Evolutionary conservation across 1,140 invertebrate species (phyloP).

Genomic region (Caenorhabditis remanei): DNA sequence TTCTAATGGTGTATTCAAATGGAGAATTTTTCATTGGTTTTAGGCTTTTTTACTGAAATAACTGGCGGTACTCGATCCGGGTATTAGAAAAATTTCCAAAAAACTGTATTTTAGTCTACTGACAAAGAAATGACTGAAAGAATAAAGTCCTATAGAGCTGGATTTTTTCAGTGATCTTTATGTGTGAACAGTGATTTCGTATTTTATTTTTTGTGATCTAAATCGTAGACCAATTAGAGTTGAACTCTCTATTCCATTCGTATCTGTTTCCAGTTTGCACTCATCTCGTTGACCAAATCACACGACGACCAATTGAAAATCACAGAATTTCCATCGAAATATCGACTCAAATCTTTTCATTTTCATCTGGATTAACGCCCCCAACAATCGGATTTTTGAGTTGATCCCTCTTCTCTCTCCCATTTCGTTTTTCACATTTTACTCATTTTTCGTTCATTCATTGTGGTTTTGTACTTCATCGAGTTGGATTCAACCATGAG

Average conservation of each 20-base stretch:
- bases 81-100: too few species aligned
- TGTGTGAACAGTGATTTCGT: background rate
- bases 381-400: slow-evolving; percentile 13
- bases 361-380: slow-evolving; percentile 45
- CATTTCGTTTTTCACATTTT: slow-evolving; percentile 19
- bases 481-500: background rate
- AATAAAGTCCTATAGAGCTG: too few species aligned
- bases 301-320: background rate
- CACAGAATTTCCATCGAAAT: background rate
- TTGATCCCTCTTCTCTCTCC: background rate
- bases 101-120: too few species aligned
- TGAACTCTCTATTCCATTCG: background rate
- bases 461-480: slow-evolving; percentile 20
- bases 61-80: too few species aligned
- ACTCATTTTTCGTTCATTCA: slow-evolving; percentile 15
- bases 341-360: slow-evolving; percentile 1
- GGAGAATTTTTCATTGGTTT: too few species aligned
- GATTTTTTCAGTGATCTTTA: background rate
- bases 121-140: too few species aligned
- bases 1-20: too few species aligned
- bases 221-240: background rate
- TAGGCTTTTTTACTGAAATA: too few species aligned
- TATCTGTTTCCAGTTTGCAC: background rate
- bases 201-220: background rate
- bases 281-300: slow-evolving; percentile 7